Evolutionary conservation across 1,140 invertebrate genomes (phyloP), one percentile per base, ranked within the genome.

Genomic region (Drosophila baimaii): DNA sequence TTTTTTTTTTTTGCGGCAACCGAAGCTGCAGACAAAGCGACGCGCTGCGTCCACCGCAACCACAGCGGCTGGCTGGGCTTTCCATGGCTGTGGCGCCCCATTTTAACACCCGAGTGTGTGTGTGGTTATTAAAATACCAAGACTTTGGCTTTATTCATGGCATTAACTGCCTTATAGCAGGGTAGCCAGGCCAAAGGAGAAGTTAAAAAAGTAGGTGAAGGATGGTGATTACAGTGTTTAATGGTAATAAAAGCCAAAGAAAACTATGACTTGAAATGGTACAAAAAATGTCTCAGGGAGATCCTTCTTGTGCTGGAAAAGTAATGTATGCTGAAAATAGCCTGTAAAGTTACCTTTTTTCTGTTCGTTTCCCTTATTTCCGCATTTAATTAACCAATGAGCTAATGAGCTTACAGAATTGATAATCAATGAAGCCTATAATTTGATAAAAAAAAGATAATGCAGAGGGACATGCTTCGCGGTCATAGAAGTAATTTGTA

Each of bases 11-110:
- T 39, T 43, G 62, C 62, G 29, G 44, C 61, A 65, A 31, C 13
- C 7, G 61, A 52, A 33, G 56, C 59, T 72, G 69, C 68, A 82
- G 80, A 82, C 80, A 82, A 64, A 62, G 59, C 80, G 80, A 82
- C 80, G 80, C 74, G 37, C 31, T 44, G 62, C 63, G 44, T 72
- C 49, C 46, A 57, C 41, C 33, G 27, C 59, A 78, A 44, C 47
- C 56, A 39, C 63, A 79, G 21, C 41, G 41, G 19, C 19, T 56
- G 76, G 31, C 52, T 51, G 39, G 13, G 39, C 17, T 70, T 54
- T 75, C 56, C 66, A 44, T 58, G 39, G 62, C 41, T 77, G 56
- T 75, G 70, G 61, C 56, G 81, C 69, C 49, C 79, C 80, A 83
- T 70, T 79, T 81, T 70, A 76, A 70, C 59, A 62, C 62, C 56